A percentile compares a stretch with the other conserved stretches of the same genome.
phyloP scores from a whole-genome alignment of 2,797 vertebrate species.

The Malacoctenus gilli region DNA sequence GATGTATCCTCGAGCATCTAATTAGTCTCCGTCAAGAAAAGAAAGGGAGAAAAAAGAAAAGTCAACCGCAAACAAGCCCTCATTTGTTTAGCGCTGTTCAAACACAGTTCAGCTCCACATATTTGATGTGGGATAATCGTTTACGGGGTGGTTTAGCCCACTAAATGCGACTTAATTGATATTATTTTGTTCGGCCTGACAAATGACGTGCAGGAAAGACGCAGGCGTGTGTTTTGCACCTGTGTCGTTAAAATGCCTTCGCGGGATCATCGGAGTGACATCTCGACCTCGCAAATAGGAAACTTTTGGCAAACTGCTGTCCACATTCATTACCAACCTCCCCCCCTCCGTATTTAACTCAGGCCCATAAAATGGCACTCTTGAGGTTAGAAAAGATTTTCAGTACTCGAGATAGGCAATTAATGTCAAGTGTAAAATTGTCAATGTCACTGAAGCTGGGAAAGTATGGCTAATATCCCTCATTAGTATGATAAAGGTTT shows the following conservation, averaged over 20 bases:
- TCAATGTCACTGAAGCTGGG: constrained; percentile 67
- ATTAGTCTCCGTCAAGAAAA: constrained; percentile 69
- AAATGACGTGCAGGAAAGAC: constrained; percentile 11
- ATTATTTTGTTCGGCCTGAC: constrained; percentile 16
- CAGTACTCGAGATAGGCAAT: constrained; percentile 76
- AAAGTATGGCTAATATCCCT: constrained; percentile 76
- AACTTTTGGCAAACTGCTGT: constrained; percentile 64
- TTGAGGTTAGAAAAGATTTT: constrained; percentile 70
- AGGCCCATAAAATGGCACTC: constrained; percentile 71
- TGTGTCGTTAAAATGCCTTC: constrained; percentile 22
- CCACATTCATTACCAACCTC: constrained; percentile 68
- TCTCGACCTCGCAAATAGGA: constrained; percentile 66
- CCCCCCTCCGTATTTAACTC: constrained; percentile 68
- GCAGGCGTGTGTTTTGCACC: not conserved
- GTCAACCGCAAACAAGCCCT: constrained; percentile 59
- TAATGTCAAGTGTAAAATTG: constrained; percentile 83
- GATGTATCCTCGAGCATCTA: constrained; percentile 76
- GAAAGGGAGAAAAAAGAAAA: constrained; percentile 34
- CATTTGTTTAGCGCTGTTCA: constrained; percentile 61
- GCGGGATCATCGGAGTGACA: constrained; percentile 60
- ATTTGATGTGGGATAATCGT: constrained; percentile 46
- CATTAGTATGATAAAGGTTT: constrained; percentile 77
- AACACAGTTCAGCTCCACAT: constrained; percentile 48
- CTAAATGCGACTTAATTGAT: constrained; percentile 44
- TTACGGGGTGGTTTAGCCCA: constrained; percentile 24